These are phyloP conservation scores for Myrmecobius fasciatus DNA, from an alignment of 2,113 vertebrate genomes.

Conservation along the genomic window DNA sequence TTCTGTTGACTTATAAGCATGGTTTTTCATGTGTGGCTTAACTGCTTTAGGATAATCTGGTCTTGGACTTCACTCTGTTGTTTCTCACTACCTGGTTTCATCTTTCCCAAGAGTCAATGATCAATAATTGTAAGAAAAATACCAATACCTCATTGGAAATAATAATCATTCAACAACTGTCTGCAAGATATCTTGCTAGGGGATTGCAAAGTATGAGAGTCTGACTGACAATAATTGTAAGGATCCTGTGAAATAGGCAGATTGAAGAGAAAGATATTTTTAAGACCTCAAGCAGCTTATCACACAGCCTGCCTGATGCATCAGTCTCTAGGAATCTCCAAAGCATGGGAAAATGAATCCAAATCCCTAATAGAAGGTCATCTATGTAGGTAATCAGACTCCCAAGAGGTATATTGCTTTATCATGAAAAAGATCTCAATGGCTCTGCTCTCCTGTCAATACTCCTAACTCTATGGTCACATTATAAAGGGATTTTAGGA, in stretches of 20 bases:
- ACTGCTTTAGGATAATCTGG: background rate
- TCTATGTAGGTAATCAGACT: background rate
- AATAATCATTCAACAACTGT: background rate
- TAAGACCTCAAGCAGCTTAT: background rate
- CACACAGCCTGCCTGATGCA: no score
- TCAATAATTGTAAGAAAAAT: background rate
- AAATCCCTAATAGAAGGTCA: background rate
- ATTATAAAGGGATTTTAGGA: background rate
- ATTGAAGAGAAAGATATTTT: background rate
- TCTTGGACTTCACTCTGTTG: background rate
- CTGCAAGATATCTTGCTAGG: background rate
- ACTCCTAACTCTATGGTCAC: background rate
- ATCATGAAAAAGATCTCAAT: background rate
- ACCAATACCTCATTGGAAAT: background rate
- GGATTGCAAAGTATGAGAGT: background rate
- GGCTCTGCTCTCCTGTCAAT: background rate
- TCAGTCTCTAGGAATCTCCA: no score
- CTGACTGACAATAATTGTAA: background rate
- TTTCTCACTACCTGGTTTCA: background rate
- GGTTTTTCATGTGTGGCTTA: background rate
- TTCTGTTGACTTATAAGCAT: background rate
- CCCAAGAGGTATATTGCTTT: background rate
- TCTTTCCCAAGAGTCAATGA: background rate
- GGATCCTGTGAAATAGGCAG: background rate
- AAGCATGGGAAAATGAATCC: background rate